Evolutionary conservation across 92 coral and sea anemone species (phyloP), one percentile per base, ranked within the genome.

Genomic region (Blastomussa wellsi): DNA sequence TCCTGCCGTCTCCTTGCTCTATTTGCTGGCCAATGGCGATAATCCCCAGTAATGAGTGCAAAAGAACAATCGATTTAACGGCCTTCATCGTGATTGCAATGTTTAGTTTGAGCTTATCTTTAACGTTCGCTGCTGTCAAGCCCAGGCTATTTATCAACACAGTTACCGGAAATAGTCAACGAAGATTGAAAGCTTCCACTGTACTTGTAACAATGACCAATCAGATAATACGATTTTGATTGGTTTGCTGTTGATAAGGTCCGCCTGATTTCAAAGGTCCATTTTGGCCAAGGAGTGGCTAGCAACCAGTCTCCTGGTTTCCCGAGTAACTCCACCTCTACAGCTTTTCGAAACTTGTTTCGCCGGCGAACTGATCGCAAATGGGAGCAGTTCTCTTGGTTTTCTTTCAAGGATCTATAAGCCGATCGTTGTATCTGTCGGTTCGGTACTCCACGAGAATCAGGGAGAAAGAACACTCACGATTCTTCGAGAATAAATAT

Each of bases 61-160:
- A 36, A 17, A 82, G 78, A 5, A 82, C 68, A 82, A 82, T 70
- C 53, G 86, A 82, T n/a, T 55, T 64, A 20, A 82, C 38, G 49
- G 78, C 26, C 78, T 55, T 82, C 86, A 82, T 82, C 26, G 39
- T 39, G 48, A 35, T n/a, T 39, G 65, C 60, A 74, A 71, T 82
- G 84, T 82, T 70, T 82, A 29, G 44, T 32, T 37, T 53, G 86
- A 70, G 67, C 65, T 70, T 82, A 71, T 82, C 86, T 38, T 81
- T 38, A 69, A 72, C 78, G 72, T 35, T 70, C 51, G 77, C 75
- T 36, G 75, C 75, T 70, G 75, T 52, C 69, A 82, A 51, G 62
- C 62, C 86, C 16, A 78, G 78, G 77, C 69, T 52, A 28, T 82
- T 71, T 82, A 72, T 82, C 86, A 82, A 72, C 86, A 70, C 78